phyloP scores from a whole-genome alignment of 2,888 invertebrate species.

The Eristalis arbustorum region DNA sequence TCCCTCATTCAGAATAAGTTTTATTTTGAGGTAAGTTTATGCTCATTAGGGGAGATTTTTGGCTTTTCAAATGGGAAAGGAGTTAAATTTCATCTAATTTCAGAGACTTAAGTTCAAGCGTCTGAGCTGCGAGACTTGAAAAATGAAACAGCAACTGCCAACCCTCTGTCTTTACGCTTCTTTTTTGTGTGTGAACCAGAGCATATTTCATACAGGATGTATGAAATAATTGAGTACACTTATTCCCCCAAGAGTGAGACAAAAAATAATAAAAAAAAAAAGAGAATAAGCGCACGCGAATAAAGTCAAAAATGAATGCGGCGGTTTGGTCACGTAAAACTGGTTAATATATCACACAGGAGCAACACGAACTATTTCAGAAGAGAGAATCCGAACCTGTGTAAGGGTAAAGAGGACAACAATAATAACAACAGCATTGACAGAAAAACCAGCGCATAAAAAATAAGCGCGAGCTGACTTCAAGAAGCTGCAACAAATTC shows the following conservation, averaged over 20 bases:
- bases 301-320: conserved; percentile 41
- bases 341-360: conserved; percentile 56
- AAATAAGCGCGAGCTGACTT: conserved; percentile 25
- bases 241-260: conserved; percentile 29
- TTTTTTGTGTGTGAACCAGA: not conserved
- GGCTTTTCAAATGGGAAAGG: too few relatives aligned
- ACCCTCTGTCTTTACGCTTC: not conserved
- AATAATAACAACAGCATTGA: conserved; percentile 21
- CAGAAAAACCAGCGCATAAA: conserved; percentile 2
- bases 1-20: not conserved
- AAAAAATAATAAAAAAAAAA: conserved; percentile 1
- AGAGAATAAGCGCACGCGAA: conserved; percentile 45
- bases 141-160: conserved; percentile 16
- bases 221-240: conserved; percentile 62
- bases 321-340: conserved; percentile 67
- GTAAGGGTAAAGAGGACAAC: not conserved
- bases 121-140: not conserved
- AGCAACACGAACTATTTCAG: conserved; percentile 44
- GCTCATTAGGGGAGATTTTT: too few relatives aligned
- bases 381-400: not conserved
- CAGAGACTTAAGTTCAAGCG: not conserved
- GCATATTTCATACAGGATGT: conserved; percentile 54
- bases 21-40: too few relatives aligned
- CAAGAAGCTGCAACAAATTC: conserved; percentile 48
- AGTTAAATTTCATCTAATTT: not conserved